Evolutionary conservation across 1,140 invertebrate species (phyloP), one percentile per base, ranked within the genome.

Genomic region (Panagrolaimus sp.): DNA sequence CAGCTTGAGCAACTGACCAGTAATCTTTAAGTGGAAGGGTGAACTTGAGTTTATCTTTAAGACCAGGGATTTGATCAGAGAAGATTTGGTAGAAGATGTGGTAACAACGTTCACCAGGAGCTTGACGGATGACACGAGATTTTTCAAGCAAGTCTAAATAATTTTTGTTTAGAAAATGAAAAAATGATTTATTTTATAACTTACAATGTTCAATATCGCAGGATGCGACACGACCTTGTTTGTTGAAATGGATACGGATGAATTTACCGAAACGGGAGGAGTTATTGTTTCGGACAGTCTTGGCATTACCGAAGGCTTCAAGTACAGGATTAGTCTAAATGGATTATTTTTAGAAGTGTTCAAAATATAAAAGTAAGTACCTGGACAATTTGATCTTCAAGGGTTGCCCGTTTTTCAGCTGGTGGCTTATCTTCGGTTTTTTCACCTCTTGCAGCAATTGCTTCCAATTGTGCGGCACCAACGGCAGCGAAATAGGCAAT

Each of bases 51-150:
- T 71, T 68, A 71, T 82, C 90, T 88, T 94, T 95, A 70, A 96
- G 85, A 76, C 88, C 89, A 46, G 88, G 78, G 48, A 96, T 90
- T 73, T 91, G 88, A 73, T 91, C 92, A 80, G 95, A 98, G 91
- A 96, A 95, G 84, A 99, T 91, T 86, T 98, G 96, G 89, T 99
- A 99, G 91, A 99, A 99, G 86, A 99, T 98, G 87, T 99, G 96
- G 89, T 98, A 99, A 78, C 96, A 98, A 86, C 96, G 90, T 87
- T 99, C 96, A 78, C 95, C 88, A 74, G 91, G 84, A 84, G 96
- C 94, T 87, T 99, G 96, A 83, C 94, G 98, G 87, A 98, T 98
- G 86, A 99, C 96, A 91, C 96, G 93, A 86, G 96, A 97, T 87
- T 99, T 99, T 87, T 99, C 96, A 83, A 99, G 88, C 87, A 99